A percentile compares a stretch with the other conserved stretches of the same genome.
phyloP scores from a whole-genome alignment of 2,797 vertebrate species.

The Chloroceryle inda region DNA sequence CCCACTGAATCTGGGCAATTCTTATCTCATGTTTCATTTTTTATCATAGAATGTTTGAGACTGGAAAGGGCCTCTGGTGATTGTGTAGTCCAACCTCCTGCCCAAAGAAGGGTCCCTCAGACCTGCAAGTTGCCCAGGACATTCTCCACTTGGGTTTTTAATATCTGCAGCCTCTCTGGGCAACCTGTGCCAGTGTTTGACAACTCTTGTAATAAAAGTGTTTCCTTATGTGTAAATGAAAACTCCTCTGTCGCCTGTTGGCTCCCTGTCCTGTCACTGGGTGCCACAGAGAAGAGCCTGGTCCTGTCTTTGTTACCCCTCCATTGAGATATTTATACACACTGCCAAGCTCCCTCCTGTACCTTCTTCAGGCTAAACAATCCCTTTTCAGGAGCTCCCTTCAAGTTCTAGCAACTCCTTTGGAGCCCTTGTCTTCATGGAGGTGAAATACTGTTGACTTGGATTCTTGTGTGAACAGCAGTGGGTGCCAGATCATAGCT shows the following conservation, averaged over 20 bases:
- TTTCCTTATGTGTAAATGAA: background rate
- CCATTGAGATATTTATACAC: background rate
- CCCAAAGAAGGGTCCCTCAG: background rate
- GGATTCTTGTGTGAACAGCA: background rate
- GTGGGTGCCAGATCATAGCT: background rate
- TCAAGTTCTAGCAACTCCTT: background rate
- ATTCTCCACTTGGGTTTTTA: background rate
- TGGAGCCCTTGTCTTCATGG: accelerated
- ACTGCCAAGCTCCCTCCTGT: background rate
- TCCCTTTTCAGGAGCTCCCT: background rate
- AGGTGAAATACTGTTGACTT: background rate
- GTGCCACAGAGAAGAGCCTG: background rate
- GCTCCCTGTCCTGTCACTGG: background rate
- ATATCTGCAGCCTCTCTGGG: background rate
- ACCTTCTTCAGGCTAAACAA: background rate
- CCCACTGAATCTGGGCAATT: background rate
- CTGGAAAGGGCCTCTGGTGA: background rate
- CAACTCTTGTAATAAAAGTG: background rate
- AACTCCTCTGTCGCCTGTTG: background rate
- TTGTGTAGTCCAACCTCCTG: background rate
- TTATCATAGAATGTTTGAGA: background rate
- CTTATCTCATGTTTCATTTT: background rate
- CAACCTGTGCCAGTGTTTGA: background rate
- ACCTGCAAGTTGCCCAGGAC: background rate
- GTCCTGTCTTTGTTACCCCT: background rate